Percentiles rank a stretch among this genome's conserved stretches.
Conservation (phyloP, 2,888 invertebrate genomes). For the Eilema depressum region DNA sequence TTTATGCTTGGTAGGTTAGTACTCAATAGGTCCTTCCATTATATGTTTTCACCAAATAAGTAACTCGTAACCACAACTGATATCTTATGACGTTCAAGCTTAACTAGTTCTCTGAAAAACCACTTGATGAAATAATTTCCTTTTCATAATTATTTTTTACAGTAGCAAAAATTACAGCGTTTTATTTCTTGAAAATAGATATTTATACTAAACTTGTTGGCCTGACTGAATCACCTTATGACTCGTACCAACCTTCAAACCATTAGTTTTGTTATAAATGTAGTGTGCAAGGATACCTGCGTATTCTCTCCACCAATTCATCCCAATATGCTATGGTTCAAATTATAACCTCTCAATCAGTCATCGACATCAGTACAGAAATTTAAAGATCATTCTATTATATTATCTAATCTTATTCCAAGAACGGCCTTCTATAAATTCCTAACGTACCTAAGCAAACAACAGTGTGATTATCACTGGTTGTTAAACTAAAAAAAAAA, state of each 20-base stretch:
- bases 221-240: not conserved
- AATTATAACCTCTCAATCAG: not conserved
- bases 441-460: not conserved
- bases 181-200: too few relatives aligned
- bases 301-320: too few relatives aligned
- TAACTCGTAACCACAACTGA: not conserved
- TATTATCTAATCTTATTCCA: not conserved
- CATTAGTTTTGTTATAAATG: too few relatives aligned
- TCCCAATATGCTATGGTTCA: too few relatives aligned
- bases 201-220: not conserved
- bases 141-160: not conserved
- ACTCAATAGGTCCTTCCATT: not conserved
- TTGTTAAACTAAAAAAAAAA: not conserved
- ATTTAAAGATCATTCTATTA: not conserved
- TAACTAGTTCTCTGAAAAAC: not conserved
- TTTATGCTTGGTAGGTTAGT: not conserved
- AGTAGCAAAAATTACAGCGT: not conserved
- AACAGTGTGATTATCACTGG: not conserved
- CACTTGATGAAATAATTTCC: not conserved
- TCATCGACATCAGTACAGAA: not conserved
- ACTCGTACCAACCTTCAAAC: not conserved
- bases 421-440: conserved; percentile 1
- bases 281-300: too few relatives aligned
- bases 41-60: not conserved
- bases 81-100: not conserved